Evolutionary conservation across 2,888 invertebrate genomes (phyloP).

Genomic region (Azorinus chamasolen): DNA sequence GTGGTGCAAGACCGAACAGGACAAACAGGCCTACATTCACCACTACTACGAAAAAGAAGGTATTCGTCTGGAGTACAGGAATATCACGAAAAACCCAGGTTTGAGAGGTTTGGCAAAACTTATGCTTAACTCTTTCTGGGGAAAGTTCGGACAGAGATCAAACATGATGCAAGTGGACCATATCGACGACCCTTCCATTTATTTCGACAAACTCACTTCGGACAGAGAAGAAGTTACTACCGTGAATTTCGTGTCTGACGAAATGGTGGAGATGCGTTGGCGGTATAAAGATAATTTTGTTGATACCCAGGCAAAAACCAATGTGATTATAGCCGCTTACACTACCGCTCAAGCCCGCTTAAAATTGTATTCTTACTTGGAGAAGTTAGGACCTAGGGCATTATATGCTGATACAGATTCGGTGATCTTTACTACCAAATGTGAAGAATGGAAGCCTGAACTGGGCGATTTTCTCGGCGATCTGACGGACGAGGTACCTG

Average conservation of each 20-base stretch:
- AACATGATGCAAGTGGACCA: constrained; percentile 27
- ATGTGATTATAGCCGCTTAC: constrained; percentile 31
- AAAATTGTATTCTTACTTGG: constrained; percentile 17
- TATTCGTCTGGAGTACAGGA: constrained; percentile 11
- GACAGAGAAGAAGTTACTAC: constrained; percentile 34
- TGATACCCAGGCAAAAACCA: constrained; percentile 18
- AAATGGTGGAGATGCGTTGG: constrained; percentile 40
- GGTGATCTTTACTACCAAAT: too few relatives aligned
- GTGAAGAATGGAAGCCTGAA: too few relatives aligned
- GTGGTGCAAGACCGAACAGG: too few relatives aligned
- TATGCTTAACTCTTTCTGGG: constrained; percentile 50
- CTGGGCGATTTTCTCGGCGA: too few relatives aligned
- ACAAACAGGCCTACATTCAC: too few relatives aligned
- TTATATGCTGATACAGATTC: too few relatives aligned
- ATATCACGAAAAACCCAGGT: constrained; percentile 46
- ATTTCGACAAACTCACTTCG: constrained; percentile 23
- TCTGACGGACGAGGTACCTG: too few relatives aligned
- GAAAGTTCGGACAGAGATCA: constrained; percentile 47
- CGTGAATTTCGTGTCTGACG: constrained; percentile 36
- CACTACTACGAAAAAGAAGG: too few relatives aligned
- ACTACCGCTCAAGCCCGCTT: constrained; percentile 34
- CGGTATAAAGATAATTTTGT: constrained; percentile 28
- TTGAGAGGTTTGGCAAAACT: constrained; percentile 47
- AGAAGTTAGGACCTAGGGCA: too few relatives aligned
- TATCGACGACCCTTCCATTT: constrained; percentile 2